A percentile compares a stretch with the other conserved stretches of the same genome.
Conservation (phyloP, 2,113 vertebrate species). For the Corvus cornix region DNA sequence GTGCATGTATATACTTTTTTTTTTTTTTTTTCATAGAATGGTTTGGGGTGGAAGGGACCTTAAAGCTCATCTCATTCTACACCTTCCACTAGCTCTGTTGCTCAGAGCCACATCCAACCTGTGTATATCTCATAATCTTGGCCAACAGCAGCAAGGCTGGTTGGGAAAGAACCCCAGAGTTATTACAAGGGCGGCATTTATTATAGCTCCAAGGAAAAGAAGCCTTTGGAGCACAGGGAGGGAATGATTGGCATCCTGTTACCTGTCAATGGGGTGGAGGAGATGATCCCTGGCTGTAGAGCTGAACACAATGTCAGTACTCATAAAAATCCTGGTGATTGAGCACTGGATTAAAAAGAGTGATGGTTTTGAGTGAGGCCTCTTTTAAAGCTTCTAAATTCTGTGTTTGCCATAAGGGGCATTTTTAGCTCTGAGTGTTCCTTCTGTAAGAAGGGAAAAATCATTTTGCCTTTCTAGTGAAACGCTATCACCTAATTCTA, state of each 20-base stretch:
- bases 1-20: background rate
- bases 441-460: background rate
- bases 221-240: background rate
- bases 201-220: background rate
- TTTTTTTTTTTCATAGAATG: background rate
- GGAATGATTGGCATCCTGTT: background rate
- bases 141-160: background rate
- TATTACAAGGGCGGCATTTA: background rate
- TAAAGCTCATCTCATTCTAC: background rate
- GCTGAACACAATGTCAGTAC: background rate
- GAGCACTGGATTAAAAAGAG: background rate
- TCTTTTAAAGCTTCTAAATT: background rate
- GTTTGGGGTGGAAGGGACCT: background rate
- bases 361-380: background rate
- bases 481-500: background rate
- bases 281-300: background rate
- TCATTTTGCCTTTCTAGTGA: background rate
- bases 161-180: background rate
- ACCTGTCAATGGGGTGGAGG: background rate
- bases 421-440: background rate
- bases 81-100: background rate
- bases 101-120: background rate
- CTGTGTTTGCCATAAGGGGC: background rate
- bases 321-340: background rate
- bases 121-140: background rate